These are phyloP conservation scores for Sclerodermus sp. DNA, from an alignment of 2,888 invertebrate species.

Conservation along the genomic window DNA sequence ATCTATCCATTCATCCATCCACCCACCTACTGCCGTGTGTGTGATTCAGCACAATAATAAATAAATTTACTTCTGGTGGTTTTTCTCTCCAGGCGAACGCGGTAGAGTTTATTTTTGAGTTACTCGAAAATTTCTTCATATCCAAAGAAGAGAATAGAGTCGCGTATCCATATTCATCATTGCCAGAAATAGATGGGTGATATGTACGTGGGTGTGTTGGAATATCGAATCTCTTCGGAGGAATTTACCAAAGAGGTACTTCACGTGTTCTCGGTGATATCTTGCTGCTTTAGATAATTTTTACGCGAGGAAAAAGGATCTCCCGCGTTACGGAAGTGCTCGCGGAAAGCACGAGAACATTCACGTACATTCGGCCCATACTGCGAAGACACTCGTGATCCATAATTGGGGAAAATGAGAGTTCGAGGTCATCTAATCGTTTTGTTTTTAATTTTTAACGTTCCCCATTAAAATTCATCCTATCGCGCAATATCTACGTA, in stretches of 20 bases:
- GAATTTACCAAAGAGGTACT: slow-evolving; percentile 17
- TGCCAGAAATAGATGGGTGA: slow-evolving; percentile 51
- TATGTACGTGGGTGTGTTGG: slow-evolving; percentile 37
- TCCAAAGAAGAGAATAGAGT: slow-evolving; percentile 14
- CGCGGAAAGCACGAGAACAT: not conserved
- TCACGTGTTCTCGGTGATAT: slow-evolving; percentile 6
- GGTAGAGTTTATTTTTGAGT: slow-evolving; percentile 39
- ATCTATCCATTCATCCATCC: no score
- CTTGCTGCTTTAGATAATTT: no score
- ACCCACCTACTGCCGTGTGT: slow-evolving; percentile 1
- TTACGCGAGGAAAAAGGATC: slow-evolving; percentile 5
- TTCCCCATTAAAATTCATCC: no score
- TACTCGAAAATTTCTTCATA: slow-evolving; percentile 27
- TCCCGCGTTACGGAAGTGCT: not conserved
- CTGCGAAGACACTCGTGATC: no score
- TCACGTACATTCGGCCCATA: not conserved
- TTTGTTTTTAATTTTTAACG: no score
- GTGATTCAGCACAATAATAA: no score
- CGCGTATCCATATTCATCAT: slow-evolving; percentile 45
- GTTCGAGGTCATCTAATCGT: no score
- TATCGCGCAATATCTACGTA: no score
- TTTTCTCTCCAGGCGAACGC: slow-evolving; percentile 4
- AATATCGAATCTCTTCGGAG: slow-evolving; percentile 22
- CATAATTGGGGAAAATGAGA: no score
- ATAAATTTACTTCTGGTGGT: not conserved